A percentile compares a stretch with the other conserved stretches of the same genome.
These are phyloP conservation scores for Erithacus rubecula DNA, from an alignment of 2,797 vertebrate species.

Conservation along the genomic window DNA sequence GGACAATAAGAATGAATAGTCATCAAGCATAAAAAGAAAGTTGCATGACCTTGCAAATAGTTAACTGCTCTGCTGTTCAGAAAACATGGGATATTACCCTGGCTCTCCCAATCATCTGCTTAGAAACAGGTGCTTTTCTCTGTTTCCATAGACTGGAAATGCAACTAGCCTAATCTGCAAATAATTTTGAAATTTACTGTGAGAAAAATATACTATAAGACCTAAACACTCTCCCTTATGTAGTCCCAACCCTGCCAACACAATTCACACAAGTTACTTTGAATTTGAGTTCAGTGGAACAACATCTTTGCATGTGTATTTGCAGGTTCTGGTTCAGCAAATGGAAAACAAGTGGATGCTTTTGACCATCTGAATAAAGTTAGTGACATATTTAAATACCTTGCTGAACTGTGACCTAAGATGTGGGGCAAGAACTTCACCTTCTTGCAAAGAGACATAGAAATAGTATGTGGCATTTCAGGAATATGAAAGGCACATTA, in stretches of 20 bases:
- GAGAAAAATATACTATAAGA: neutral
- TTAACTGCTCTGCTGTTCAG: slow-evolving; percentile 12
- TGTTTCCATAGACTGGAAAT: neutral
- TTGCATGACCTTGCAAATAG: slow-evolving; percentile 42
- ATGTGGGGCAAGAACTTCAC: neutral
- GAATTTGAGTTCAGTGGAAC: neutral
- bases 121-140: neutral
- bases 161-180: neutral
- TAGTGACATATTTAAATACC: neutral
- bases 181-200: neutral
- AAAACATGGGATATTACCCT: neutral
- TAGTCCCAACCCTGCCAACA: neutral
- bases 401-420: neutral
- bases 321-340: slow-evolving; percentile 29
- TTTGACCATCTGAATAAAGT: slow-evolving; percentile 16
- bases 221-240: neutral
- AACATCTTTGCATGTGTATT: neutral
- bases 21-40: neutral
- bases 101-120: neutral
- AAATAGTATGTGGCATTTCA: neutral
- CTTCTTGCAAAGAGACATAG: neutral
- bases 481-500: neutral
- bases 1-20: neutral
- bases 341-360: neutral
- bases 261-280: neutral